Evolutionary conservation across 1,140 invertebrate species (phyloP), one percentile per base, ranked within the genome.

Genomic region (Papilio xuthus): DNA sequence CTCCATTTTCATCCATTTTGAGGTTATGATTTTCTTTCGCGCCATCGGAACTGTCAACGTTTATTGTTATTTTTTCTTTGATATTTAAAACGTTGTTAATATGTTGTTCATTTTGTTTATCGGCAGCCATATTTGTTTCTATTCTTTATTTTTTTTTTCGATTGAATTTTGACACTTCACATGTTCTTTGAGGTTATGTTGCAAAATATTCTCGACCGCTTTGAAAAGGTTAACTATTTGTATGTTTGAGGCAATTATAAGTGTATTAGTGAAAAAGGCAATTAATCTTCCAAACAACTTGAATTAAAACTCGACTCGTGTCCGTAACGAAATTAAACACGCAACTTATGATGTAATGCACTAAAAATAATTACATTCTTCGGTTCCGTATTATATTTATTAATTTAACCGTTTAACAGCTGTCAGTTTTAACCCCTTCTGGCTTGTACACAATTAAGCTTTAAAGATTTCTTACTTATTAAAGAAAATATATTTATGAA

Each of bases 41-140:
- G 80, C 81, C 79, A 78, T 85, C 81, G 10, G 74, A 60, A 26
- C 50, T 82, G 75, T 86, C 84, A 69, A 88, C 74, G 56, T 73
- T 80, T 69, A 86, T 82, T 50, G 77, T 76, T 26, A 84, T 76
- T 63, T 63, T 63, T 42, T 78, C 60, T 53, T 81, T 81, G 37
- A 37, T 82, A 79, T 77, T 72, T 60, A 73, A 47, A 42, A 1
- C 37, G 42, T 60, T 50, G 7, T 56, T 60, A 32, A 32, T 73
- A 80, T 84, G 23, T 23, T 70, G 44, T 47, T 76, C 80, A 63
- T 82, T 83, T 81, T 81, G 71, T 69, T n/a, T 79, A 70, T 82
- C 80, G 53, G 78, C 80, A 15, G 83, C 70, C 83, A 83, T 87
- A 75, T 84, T 83, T 26, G 69, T 41, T 32, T 47, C n/a, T 18